Base-by-base conservation (phyloP, 2,113 vertebrate species). In the Pelecanoides urinatrix region DNA sequence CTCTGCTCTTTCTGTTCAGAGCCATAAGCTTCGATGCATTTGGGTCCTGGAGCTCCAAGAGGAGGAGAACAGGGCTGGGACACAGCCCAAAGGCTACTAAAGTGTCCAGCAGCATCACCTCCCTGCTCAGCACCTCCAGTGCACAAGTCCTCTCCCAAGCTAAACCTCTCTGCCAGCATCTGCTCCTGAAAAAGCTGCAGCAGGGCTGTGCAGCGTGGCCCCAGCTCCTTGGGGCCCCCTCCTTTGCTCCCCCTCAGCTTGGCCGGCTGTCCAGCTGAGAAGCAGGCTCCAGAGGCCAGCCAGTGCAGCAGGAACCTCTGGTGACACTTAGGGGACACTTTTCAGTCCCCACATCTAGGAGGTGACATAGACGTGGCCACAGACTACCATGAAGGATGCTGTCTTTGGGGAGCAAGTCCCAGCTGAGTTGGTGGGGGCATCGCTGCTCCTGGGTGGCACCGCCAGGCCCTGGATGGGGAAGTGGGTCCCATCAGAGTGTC, bases 401-500 rank as follows among this genome's bases (percentile, higher is more conserved):
- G 40, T 62, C 40, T 53, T 67, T 36, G 25, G 13, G 16, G 14
- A 73, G 40, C 42, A 68, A 25, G 45, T 27, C 14, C 22, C 26
- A 26, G 29, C 8, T 14, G 22, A 38, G 34, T 15, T 56, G 59
- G 16, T 29, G 32, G 19, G 32, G 47, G 2, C 29, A 42, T 16
- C 9, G 19, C 30, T 34, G 45, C 16, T 62, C 40, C 68, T 32
- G 29, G 42, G 50, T 38, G 32, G 45, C 40, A 32, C 52, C 50
- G 18, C 38, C 61, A 86, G n/a, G 36, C 18, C 26, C 32, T 55
- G 59, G 13, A 12, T 36, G n/a, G 30, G 18, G 13, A 75, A 55
- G 25, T 2, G 13, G 5, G 9, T 66, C 50, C 40, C 30, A 29
- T 42, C n/a, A 17, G 1, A 0, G 22, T 42, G 23, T 4, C 42